Conservation (phyloP, 2,113 vertebrate genomes). For the Myiozetetes cayanensis region DNA sequence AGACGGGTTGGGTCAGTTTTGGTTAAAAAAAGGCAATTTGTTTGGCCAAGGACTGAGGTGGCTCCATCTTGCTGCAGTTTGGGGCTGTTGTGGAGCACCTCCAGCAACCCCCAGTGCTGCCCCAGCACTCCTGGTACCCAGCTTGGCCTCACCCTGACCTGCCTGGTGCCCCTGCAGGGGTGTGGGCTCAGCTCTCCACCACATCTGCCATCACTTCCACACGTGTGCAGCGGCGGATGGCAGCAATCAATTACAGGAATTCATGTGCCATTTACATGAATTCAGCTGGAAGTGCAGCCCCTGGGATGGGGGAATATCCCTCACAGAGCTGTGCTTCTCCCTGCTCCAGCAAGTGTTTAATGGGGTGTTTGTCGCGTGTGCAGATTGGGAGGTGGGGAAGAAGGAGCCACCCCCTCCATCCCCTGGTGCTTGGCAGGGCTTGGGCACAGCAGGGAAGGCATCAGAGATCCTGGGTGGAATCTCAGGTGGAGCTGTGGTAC, state of each 20-base stretch:
- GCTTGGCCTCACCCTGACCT: background rate
- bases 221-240: fast-evolving
- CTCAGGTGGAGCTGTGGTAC: background rate
- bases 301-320: background rate
- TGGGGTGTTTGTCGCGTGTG: background rate
- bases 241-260: background rate
- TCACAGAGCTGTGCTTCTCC: fast-evolving
- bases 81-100: background rate
- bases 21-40: background rate
- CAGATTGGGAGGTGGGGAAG: background rate
- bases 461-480: background rate
- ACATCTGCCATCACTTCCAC: fast-evolving
- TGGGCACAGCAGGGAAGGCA: background rate
- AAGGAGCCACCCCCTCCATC: background rate
- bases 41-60: background rate
- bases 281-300: background rate
- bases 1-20: background rate
- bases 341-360: background rate
- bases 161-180: background rate
- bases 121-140: background rate
- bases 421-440: background rate
- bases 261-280: background rate
- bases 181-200: background rate
- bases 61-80: background rate
- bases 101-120: background rate